Percentiles rank a stretch among this genome's conserved stretches.
Evolutionary conservation across 92 coral and sea anemone genomes (phyloP).

Genomic region (Parazoanthus atlanticus): DNA sequence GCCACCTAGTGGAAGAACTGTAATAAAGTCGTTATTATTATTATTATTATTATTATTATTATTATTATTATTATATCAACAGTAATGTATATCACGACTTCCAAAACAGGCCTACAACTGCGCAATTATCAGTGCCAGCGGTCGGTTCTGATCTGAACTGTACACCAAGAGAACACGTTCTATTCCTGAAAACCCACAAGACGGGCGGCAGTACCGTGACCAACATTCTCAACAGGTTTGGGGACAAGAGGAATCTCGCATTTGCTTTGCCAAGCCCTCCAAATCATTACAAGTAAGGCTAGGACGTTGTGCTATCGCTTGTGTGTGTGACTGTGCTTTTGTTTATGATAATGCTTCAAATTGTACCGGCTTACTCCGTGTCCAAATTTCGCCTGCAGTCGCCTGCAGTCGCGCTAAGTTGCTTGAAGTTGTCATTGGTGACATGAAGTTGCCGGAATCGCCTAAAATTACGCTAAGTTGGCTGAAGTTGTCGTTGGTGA

Average conservation of each 20-base stretch:
- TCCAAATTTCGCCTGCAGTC: too few species aligned
- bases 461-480: too few species aligned
- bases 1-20: too few species aligned
- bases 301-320: not conserved
- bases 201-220: conserved; percentile 94
- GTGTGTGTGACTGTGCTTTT: not conserved
- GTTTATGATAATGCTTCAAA: too few species aligned
- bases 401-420: too few species aligned
- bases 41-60: too few species aligned
- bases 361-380: too few species aligned
- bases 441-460: too few species aligned
- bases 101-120: not conserved
- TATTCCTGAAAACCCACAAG: conserved; percentile 92
- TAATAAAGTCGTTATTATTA: too few species aligned
- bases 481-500: too few species aligned
- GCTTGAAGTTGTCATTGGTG: too few species aligned
- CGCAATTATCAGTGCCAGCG: not conserved
- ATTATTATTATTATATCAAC: too few species aligned
- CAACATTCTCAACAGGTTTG: conserved; percentile 87
- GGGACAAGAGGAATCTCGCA: conserved; percentile 66
- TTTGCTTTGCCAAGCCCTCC: conserved; percentile 72
- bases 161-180: conserved; percentile 73
- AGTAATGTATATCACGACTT: not conserved
- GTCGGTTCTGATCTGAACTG: conserved; percentile 42
- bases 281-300: conserved; percentile 2